Evolutionary conservation across 2,113 vertebrate genomes (phyloP).

Genomic region (Panthera leo): DNA sequence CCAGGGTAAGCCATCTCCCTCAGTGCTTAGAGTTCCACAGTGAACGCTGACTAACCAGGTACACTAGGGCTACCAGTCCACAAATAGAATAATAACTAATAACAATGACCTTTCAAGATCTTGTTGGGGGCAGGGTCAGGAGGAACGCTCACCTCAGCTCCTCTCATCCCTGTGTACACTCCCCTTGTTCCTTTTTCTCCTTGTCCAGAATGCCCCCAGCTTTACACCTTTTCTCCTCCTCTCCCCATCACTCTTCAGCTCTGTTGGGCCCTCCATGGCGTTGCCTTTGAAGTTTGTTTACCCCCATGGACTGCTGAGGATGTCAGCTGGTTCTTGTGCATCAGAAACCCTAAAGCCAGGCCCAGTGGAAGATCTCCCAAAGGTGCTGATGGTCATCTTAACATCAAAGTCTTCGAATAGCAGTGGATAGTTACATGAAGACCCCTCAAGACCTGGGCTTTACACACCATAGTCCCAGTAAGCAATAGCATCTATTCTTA

Average conservation of each 20-base stretch:
- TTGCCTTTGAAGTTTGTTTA: not conserved
- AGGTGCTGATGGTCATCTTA: not conserved
- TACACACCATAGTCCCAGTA: not conserved
- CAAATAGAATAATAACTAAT: not conserved
- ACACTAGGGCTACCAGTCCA: not conserved
- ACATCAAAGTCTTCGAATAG: not conserved
- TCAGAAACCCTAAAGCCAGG: not conserved
- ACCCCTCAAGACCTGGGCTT: not conserved
- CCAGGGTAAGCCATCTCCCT: not conserved
- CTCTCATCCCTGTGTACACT: not conserved
- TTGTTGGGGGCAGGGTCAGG: not conserved
- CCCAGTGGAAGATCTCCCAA: not conserved
- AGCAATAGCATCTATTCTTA: not conserved
- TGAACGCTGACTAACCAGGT: not conserved
- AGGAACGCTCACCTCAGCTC: not conserved
- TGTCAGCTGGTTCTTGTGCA: not conserved
- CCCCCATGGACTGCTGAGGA: not conserved
- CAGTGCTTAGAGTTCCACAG: not conserved
- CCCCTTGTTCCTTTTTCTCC: not conserved
- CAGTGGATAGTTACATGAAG: not conserved
- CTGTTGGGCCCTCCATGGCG: not conserved
- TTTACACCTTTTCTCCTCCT: not conserved
- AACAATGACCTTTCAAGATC: not conserved
- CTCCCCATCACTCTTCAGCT: not conserved
- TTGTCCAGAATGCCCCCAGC: not conserved